These are phyloP conservation scores for Cottus gobio DNA, from an alignment of 2,113 vertebrate species.

Conservation along the genomic window DNA sequence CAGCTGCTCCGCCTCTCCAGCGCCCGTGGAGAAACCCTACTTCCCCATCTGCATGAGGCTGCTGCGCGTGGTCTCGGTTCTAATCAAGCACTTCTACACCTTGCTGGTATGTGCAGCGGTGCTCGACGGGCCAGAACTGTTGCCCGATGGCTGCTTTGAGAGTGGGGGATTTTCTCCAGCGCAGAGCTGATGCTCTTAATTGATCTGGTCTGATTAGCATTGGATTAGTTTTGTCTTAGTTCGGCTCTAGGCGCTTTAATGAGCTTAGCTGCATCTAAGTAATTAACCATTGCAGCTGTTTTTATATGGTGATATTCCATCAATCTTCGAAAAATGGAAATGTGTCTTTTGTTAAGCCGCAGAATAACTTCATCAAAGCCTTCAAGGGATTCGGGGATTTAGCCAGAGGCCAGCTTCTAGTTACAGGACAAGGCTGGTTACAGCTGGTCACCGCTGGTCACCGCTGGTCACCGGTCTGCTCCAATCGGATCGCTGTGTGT, in stretches of 20 bases:
- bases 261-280: slow-evolving; percentile 33
- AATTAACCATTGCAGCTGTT: slow-evolving; percentile 40
- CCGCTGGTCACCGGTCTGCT: background rate
- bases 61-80: slow-evolving; percentile 95
- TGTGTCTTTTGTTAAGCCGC: background rate
- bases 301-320: slow-evolving; percentile 28
- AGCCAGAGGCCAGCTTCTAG: background rate
- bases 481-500: slow-evolving; percentile 3
- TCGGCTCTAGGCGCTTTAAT: slow-evolving; percentile 45
- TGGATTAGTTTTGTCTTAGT: slow-evolving; percentile 62
- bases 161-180: slow-evolving; percentile 25
- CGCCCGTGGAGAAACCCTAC: slow-evolving; percentile 97
- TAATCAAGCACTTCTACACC: slow-evolving; percentile 98
- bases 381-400: slow-evolving; percentile 16
- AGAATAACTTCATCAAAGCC: slow-evolving; percentile 10
- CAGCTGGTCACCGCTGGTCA: background rate
- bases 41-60: slow-evolving; percentile 99
- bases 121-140: slow-evolving; percentile 1
- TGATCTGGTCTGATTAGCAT: slow-evolving; percentile 59
- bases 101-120: slow-evolving; percentile 86
- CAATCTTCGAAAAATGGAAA: slow-evolving; percentile 22
- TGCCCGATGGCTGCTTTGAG: slow-evolving; percentile 21
- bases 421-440: background rate
- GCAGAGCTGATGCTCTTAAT: slow-evolving; percentile 34
- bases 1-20: slow-evolving; percentile 89